Evolutionary conservation across 2,113 vertebrate species (phyloP), one percentile per base, ranked within the genome.

Genomic region (Aramus guarauna): DNA sequence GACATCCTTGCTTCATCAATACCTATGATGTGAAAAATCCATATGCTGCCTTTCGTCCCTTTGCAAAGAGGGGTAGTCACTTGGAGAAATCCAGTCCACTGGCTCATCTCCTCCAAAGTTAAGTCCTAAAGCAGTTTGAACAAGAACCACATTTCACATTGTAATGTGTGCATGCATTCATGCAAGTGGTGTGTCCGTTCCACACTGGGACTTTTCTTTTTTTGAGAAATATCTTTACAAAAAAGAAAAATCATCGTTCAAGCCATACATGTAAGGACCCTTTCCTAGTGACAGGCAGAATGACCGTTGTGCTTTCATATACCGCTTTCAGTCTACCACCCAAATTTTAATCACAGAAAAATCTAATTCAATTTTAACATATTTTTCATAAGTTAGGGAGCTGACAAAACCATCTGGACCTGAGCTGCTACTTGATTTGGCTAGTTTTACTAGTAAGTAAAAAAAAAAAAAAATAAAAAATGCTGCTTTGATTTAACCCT

Each of bases 11-110:
- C 75, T 79, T 87, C 63, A 47, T 96, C 94, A 32, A 80, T 97
- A 82, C 41, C 47, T 72, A 3, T 36, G 74, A 86, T 91, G 95
- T 36, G 62, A 90, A 92, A 96, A 94, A 95, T 94, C 94, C 27
- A 79, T 95, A 50, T 0, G 0, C 56, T 96, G 76, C 74, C 58
- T 91, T 85, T 85, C 13, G 6, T 64, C 58, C 80, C 45, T 74
- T 48, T 71, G 43, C 15, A 85, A 83, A 68, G 37, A 37, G 19
- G 10, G 34, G 67, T 59, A 68, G 43, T 27, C 18, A 5, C 73
- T 86, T 68, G 73, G 79, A 91, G 84, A 68, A 62, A 64, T 75
- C 58, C 69, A 64, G 0, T 48, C 48, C 30, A 19, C 52, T 85
- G 86, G 26, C 62, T 92, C 12, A 19, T 81, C 66, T 77, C 73